Base-by-base conservation (phyloP, 2,113 vertebrate genomes). In the Petrocephalus microphthalmus region DNA sequence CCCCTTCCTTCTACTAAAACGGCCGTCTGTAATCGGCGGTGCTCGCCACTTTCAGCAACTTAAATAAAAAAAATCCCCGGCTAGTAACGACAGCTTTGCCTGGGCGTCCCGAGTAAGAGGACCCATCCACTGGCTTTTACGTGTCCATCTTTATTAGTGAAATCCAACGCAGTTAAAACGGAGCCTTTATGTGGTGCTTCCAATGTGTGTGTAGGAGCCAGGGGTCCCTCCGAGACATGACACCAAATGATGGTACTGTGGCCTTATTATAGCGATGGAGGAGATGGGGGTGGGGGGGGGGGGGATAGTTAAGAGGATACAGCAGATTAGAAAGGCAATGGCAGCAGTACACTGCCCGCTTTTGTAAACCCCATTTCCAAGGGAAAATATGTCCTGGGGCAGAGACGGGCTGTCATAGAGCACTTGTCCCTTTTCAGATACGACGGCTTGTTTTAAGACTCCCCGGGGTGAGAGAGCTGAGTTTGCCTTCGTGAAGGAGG, bases 61-160 rank as follows among this genome's bases (percentile, higher is more conserved):
- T 42, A 85, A 25, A n/a, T n/a, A n/a, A 90, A 87, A 57, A 82
- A 87, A 83, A 53, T 25, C 56, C 17, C 22, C 42, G 6, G 5
- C 19, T 20, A 85, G 87, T 37, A 45, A 25, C 29, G 60, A 57
- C 49, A 71, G 87, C 49, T 85, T 78, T 85, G 52, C 45, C 49
- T 52, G 67, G 67, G 82, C 22, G 87, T 53, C 85, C 84, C 56
- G 83, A 67, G 49, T 89, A 87, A 88, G 54, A 78, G 56, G 53
- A 88, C 87, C 81, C 86, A 85, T 89, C 89, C 83, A 85, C 87
- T 82, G 88, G 88, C 90, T 90, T 64, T 85, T 89, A 88, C 87
- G 64, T 93, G 90, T 92, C 90, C 88, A 89, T 92, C 92, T 93
- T 93, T 91, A 92, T 92, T 92, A 91, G 87, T 64, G 56, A 91